phyloP scores from a whole-genome alignment of 2,797 vertebrate genomes.

The Heterohyrax brucei region DNA sequence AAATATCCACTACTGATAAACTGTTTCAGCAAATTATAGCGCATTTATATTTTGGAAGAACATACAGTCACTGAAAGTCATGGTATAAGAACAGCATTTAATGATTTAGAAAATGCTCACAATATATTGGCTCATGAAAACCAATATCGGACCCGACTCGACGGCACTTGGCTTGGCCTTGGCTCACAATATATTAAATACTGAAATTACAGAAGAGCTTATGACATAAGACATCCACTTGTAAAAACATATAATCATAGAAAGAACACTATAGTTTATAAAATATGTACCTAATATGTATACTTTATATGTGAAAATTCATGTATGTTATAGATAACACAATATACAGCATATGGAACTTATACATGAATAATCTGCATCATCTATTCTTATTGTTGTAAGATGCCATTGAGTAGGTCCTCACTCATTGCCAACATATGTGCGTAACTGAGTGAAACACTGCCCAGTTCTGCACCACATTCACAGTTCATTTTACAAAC shows the following conservation, averaged over 20 bases:
- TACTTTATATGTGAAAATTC: neutral
- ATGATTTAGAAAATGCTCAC: neutral
- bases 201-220: neutral
- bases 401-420: too few species aligned
- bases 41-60: neutral
- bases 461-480: too few species aligned
- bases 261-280: neutral
- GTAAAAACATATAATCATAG: neutral
- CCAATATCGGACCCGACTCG: too few species aligned
- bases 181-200: neutral
- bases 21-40: neutral
- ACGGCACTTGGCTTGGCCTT: too few species aligned
- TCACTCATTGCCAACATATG: too few species aligned
- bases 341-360: neutral
- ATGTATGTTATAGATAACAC: neutral
- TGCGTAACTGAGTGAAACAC: too few species aligned
- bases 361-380: neutral
- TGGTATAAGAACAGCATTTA: neutral
- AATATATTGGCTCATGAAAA: too few species aligned
- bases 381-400: too few species aligned
- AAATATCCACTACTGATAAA: neutral
- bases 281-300: neutral
- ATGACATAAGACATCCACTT: neutral
- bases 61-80: neutral
- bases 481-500: too few species aligned